phyloP scores from a whole-genome alignment of 2,113 vertebrate genomes.

The Apodemus sylvaticus region DNA sequence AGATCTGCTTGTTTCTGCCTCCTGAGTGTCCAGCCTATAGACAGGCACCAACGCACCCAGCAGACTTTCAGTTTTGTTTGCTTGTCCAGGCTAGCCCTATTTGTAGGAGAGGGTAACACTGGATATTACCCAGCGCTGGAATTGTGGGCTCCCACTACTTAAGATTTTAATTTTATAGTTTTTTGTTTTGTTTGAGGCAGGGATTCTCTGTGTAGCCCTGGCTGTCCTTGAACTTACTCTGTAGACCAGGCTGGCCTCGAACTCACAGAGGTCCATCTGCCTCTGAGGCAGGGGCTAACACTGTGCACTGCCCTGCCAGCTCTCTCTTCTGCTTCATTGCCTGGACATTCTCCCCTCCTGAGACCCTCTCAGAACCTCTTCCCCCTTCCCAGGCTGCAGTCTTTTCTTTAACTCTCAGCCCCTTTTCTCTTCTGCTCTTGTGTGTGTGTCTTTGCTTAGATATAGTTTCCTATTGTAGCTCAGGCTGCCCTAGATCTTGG shows the following conservation, averaged over 20 bases:
- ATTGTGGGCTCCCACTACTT: not conserved
- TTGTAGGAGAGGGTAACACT: not conserved
- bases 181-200: not conserved
- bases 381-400: no score
- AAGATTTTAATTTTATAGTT: not conserved
- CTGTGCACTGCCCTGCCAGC: fast-evolving
- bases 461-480: not conserved
- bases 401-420: not conserved
- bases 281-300: not conserved
- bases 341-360: not conserved
- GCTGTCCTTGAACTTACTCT: not conserved
- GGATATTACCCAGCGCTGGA: not conserved
- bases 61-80: not conserved
- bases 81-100: not conserved
- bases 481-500: not conserved
- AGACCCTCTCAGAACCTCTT: not conserved
- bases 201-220: not conserved
- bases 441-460: not conserved
- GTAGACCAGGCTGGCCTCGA: not conserved
- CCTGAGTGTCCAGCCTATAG: not conserved
- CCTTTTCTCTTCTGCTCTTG: not conserved
- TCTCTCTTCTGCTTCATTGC: not conserved
- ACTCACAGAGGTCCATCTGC: not conserved
- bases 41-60: not conserved
- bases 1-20: not conserved